Conservation (phyloP, 2,888 invertebrate genomes). For the Tenthredo amoena region DNA sequence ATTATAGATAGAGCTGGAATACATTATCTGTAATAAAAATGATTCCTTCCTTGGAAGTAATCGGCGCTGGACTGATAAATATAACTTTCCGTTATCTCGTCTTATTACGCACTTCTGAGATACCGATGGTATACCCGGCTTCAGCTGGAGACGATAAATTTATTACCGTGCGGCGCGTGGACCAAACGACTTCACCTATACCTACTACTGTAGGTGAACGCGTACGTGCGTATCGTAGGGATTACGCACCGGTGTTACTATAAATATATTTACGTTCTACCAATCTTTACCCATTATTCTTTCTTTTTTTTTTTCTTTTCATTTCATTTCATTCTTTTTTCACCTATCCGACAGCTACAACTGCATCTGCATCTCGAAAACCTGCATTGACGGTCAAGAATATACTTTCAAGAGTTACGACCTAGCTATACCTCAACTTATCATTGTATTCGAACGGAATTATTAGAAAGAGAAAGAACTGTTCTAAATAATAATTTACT, state of each 20-base stretch:
- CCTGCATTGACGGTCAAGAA: neutral
- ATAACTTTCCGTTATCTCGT: slow-evolving; percentile 50
- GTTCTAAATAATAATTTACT: neutral
- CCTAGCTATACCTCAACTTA: neutral
- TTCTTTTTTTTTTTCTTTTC: neutral
- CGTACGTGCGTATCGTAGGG: slow-evolving; percentile 17
- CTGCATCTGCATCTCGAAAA: neutral
- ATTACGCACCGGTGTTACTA: slow-evolving; percentile 9
- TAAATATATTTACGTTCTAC: slow-evolving; percentile 20
- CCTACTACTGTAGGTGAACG: neutral
- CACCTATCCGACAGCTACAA: neutral
- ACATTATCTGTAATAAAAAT: slow-evolving; percentile 34
- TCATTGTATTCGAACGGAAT: neutral
- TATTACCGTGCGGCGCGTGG: slow-evolving; percentile 51
- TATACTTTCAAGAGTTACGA: neutral
- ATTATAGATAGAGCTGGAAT: slow-evolving; percentile 12
- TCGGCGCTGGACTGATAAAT: slow-evolving; percentile 42
- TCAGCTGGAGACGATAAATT: slow-evolving; percentile 43
- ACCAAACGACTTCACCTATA: slow-evolving; percentile 50
- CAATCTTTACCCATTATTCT: neutral
- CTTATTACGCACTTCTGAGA: slow-evolving; percentile 50
- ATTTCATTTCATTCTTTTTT: neutral
- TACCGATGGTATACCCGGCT: slow-evolving; percentile 41
- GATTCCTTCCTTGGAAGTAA: slow-evolving; percentile 45
- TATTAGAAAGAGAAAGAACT: neutral